Conservation (phyloP, 2,888 invertebrate species). For the Cosmopolites sordidus region DNA sequence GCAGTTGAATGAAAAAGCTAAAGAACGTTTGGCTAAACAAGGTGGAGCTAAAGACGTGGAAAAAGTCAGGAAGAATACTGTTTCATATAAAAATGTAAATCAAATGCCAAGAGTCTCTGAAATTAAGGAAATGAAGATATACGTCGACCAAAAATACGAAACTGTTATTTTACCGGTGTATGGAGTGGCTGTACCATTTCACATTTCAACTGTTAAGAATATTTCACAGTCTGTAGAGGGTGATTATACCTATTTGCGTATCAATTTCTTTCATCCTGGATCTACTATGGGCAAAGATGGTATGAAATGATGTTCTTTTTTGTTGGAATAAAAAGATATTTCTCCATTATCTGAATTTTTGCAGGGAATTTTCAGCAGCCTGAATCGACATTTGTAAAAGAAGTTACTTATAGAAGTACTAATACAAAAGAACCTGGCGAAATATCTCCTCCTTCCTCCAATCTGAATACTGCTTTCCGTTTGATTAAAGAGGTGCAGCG, state of each 20-base stretch:
- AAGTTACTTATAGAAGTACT: conserved; percentile 97
- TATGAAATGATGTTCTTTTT: conserved; percentile 39
- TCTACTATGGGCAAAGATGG: conserved; percentile 93
- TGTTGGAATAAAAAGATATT: neutral
- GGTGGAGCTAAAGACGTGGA: conserved; percentile 80
- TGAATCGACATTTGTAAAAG: conserved; percentile 96
- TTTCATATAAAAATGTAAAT: conserved; percentile 88
- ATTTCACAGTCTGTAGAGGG: conserved; percentile 98
- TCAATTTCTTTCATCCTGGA: conserved; percentile 98
- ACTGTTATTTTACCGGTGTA: conserved; percentile 97
- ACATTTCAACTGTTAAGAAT: conserved; percentile 98
- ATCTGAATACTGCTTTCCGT: conserved; percentile 93
- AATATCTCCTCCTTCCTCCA: conserved; percentile 87
- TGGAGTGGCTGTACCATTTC: conserved; percentile 94
- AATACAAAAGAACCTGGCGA: conserved; percentile 98
- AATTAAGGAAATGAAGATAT: conserved; percentile 88
- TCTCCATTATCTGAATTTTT: neutral
- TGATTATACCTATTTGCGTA: conserved; percentile 95
- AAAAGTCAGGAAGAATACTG: conserved; percentile 87
- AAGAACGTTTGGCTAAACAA: conserved; percentile 85
- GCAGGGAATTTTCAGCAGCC: conserved; percentile 82
- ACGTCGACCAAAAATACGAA: conserved; percentile 95
- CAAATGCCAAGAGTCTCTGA: conserved; percentile 94
- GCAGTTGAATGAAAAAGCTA: conserved; percentile 87
- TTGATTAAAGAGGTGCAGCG: conserved; percentile 97